Percentiles rank a stretch among this genome's conserved stretches.
Evolutionary conservation across 2,888 invertebrate genomes (phyloP).

Genomic region (Tenthredo mesomela): DNA sequence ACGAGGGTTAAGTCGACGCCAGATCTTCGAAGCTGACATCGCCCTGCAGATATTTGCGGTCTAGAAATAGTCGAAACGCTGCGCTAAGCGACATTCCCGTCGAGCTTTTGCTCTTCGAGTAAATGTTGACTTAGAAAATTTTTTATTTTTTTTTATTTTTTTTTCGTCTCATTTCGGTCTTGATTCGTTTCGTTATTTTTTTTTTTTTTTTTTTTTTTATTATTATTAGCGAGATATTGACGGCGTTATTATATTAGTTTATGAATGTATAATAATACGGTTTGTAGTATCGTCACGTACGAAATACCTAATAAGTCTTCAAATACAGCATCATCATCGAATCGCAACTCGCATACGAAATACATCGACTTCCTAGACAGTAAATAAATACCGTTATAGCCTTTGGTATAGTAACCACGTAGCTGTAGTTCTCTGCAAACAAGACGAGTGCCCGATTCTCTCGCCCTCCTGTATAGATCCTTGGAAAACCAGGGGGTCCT

Average conservation of each 20-base stretch:
- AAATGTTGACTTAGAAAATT: neutral
- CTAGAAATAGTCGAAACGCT: conserved; percentile 1
- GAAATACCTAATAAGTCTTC: conserved; percentile 45
- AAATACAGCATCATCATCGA: conserved; percentile 47
- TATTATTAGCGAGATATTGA: neutral
- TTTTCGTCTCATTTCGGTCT: neutral
- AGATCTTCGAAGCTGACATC: neutral
- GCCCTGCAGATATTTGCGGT: conserved; percentile 4
- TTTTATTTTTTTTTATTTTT: neutral
- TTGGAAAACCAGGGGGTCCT: neutral
- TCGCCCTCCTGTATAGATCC: neutral
- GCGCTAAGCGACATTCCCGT: neutral
- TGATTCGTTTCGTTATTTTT: too few relatives aligned
- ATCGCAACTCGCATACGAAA: conserved; percentile 14
- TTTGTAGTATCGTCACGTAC: conserved; percentile 39
- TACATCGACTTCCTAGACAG: conserved; percentile 28
- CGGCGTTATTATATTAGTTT: neutral
- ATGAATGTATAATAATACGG: neutral
- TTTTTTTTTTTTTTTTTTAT: neutral
- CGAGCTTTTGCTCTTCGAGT: neutral
- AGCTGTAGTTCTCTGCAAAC: conserved; percentile 35
- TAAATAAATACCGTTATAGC: conserved; percentile 40
- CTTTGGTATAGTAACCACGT: neutral
- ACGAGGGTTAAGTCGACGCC: conserved; percentile 14
- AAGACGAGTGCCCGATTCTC: neutral